Base-by-base conservation (phyloP, 1,140 invertebrate genomes). In the Lordiphosa stackelbergi region DNA sequence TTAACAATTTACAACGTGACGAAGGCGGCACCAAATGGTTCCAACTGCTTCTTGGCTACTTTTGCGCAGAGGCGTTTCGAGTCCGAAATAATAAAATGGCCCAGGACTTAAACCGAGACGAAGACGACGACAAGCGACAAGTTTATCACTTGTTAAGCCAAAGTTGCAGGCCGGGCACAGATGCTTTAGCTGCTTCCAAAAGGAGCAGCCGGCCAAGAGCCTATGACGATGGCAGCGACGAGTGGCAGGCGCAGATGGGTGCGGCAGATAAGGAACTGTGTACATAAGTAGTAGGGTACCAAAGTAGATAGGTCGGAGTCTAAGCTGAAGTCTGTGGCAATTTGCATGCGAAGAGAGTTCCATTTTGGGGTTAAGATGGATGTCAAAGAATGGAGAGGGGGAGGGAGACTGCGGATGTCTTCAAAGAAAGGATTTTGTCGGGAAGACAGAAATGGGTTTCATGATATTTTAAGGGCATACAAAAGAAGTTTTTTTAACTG, bases 41-140 rank as follows among this genome's bases (percentile, higher is more conserved):
- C 36, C 19, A 63, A 63, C 48, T 35, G 63, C 63, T 66, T 35
- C 46, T 49, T 36, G 35, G 41, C 46, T 47, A 51, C 64, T 56
- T 40, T 34, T 52, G 13, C 61, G 53, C 61, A 62, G 49, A 74
- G 75, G 74, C 43, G 24, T 46, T 28, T 46, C 51, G 43, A 45
- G 49, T 54, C 52, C 51, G 41, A 51, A 73, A 77, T 72, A 78
- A 73, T 73, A 73, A 77, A 74, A 59, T 66, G 60, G 51, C 58
- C 53, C 69, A 70, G 74, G 75, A 79, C 53, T 74, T 78, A 72
- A 53, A 69, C 65, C 13, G 8, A 42, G 51, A 69, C 65, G 73
- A n/a, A 42, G 49, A 53, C 59, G 68, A 68, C 37, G 74, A 79
- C 74, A 79, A 75, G 74, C 74, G 77, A 79, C 75, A 79, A 81